Conservation (phyloP, 2,113 vertebrate genomes). For the Malurus alboscapulatus region DNA sequence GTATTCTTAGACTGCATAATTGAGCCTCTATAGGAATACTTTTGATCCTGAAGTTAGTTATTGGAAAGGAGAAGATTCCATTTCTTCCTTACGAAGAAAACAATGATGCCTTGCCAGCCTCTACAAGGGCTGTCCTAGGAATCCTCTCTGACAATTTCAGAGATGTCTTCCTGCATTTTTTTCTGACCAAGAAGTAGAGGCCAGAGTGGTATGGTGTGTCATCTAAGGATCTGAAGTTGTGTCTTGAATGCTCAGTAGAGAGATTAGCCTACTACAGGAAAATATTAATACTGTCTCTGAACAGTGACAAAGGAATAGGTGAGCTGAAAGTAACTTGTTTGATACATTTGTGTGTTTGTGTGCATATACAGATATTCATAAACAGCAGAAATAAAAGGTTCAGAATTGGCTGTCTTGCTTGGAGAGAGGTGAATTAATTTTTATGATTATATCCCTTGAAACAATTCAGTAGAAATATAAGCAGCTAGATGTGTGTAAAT, state of each 20-base stretch:
- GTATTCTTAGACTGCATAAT: background rate
- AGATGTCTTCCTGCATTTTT: background rate
- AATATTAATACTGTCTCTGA: background rate
- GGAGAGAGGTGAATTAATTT: background rate
- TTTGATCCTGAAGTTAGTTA: background rate
- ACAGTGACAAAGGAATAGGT: background rate
- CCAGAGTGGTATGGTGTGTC: background rate
- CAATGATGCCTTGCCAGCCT: background rate
- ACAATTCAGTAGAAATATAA: constrained; percentile 5
- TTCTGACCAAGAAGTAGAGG: background rate
- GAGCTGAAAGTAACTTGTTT: background rate
- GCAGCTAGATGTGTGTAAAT: background rate
- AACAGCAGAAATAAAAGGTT: background rate
- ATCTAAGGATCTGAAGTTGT: background rate
- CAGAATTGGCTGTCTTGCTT: background rate
- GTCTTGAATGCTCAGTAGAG: background rate
- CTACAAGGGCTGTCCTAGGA: background rate
- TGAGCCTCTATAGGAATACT: background rate
- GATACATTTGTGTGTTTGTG: background rate
- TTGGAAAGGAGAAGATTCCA: background rate
- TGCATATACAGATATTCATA: background rate
- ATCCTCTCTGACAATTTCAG: background rate
- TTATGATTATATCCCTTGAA: background rate
- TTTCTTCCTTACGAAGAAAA: background rate
- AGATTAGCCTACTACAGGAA: background rate